Evolutionary conservation across 2,797 vertebrate species (phyloP).

Genomic region (Avahi laniger): DNA sequence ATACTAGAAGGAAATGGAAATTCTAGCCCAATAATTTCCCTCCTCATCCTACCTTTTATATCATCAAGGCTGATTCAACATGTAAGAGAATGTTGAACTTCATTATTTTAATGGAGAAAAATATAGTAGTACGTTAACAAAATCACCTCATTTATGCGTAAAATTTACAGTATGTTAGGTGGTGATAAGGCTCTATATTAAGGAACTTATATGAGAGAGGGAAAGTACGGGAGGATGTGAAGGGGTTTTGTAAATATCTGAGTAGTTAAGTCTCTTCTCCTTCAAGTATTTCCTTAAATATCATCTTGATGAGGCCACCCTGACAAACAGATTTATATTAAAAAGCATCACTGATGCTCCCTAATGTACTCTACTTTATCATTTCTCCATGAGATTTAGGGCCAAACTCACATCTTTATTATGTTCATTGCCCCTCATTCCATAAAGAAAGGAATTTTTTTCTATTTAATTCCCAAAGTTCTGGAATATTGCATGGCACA

Average conservation of each 20-base stretch:
- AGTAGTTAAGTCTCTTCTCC: background rate
- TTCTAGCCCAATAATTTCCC: background rate
- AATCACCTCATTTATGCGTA: background rate
- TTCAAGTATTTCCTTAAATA: background rate
- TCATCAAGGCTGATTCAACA: background rate
- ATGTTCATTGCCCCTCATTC: background rate
- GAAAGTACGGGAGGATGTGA: background rate
- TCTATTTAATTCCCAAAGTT: background rate
- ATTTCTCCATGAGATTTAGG: background rate
- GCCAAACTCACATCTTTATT: background rate
- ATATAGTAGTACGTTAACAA: constrained; percentile 11
- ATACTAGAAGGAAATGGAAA: background rate
- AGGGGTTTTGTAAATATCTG: background rate
- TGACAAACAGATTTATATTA: background rate
- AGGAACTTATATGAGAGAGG: background rate
- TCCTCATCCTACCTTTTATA: background rate
- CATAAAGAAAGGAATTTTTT: background rate
- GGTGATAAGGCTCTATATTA: background rate
- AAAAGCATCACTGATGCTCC: background rate
- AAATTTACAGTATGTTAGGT: background rate
- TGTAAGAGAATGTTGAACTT: background rate
- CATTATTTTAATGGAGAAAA: constrained; percentile 12
- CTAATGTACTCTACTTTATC: background rate
- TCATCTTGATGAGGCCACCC: background rate
- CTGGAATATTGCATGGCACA: background rate